Conservation (phyloP, 2,797 vertebrate genomes). For the Crenuchus spilurus region DNA sequence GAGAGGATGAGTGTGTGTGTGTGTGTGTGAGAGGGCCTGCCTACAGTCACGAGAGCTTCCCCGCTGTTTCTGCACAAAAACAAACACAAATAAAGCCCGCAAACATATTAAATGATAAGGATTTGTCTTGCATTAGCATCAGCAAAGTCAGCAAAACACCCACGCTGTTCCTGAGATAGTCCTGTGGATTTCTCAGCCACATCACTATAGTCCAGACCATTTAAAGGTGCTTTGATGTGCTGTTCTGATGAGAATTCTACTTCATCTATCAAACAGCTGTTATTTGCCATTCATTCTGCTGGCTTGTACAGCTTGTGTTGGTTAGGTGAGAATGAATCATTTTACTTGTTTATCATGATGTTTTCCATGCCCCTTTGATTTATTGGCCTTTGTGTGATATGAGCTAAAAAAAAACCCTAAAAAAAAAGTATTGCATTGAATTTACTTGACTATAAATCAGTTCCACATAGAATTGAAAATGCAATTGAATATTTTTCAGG, state of each 20-base stretch:
- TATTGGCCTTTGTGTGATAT: not conserved
- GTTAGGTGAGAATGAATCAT: not conserved
- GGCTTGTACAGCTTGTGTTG: not conserved
- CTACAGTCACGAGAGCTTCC: slow-evolving; percentile 38
- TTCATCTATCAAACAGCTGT: no score
- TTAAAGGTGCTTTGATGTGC: no score
- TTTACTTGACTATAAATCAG: no score
- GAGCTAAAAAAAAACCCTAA: no score
- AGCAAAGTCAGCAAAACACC: slow-evolving; percentile 32
- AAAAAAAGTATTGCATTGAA: no score
- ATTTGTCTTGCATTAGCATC: slow-evolving; percentile 38
- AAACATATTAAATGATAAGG: slow-evolving; percentile 52
- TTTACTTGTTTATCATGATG: not conserved
- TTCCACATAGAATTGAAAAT: no score
- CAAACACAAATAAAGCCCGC: slow-evolving; percentile 41
- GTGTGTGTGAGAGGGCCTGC: not conserved
- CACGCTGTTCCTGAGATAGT: not conserved
- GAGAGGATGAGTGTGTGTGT: no score
- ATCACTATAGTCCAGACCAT: no score
- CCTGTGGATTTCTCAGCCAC: not conserved
- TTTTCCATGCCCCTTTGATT: not conserved
- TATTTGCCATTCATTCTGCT: no score
- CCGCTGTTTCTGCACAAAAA: slow-evolving; percentile 39
- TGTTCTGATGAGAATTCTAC: no score
- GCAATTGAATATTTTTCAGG: no score